Base-by-base conservation (phyloP, 2,888 invertebrate species). In the Lucinisca nassula region DNA sequence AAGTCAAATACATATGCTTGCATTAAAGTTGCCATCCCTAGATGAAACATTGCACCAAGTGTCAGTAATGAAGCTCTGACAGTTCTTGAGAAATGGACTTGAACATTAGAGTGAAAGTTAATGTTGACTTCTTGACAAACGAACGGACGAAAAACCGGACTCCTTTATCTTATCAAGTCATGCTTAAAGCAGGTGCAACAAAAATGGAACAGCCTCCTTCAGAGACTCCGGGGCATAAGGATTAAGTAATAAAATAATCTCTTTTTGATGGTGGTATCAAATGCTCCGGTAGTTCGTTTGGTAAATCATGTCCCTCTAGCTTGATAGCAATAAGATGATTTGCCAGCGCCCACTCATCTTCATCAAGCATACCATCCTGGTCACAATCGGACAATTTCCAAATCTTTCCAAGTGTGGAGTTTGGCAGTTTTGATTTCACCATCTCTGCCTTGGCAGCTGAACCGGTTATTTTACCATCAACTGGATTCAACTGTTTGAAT, bases 311-410 rank as follows among this genome's bases (percentile, higher is more conserved):
- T 40, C 99, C 99, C 94, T 96, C 95, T 51, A 96, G 77, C 83
- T 95, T 96, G 61, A 96, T 92, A 78, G 93, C 92, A 38, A 96
- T 95, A 12, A 96, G 91, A 97, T 99, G 99, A 98, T 99, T 98
- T 37, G 99, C 99, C 89, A 99, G 97, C 40, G 99, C 99, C 97
- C 99, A 99, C 97, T 99, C 99, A 94, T 99, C 99, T 21, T 97
- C 97, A 97, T 99, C 99, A 93, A 99, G 97, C 97, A 98, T 98
- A 51, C 99, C 99, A 96, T 99, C 99, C 94, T 98, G 98, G 97
- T 99, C 99, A 91, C 99, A 98, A 97, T 99, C 99, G 0, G 99
- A 97, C 90, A 99, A 97, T 97, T 99, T 99, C 99, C 99, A 99
- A 95, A 99, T 98, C 97, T 97, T 97, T 93, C 99, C 99, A 92